Conservation (phyloP, 2,888 invertebrate species). For the Apamea crenata region DNA sequence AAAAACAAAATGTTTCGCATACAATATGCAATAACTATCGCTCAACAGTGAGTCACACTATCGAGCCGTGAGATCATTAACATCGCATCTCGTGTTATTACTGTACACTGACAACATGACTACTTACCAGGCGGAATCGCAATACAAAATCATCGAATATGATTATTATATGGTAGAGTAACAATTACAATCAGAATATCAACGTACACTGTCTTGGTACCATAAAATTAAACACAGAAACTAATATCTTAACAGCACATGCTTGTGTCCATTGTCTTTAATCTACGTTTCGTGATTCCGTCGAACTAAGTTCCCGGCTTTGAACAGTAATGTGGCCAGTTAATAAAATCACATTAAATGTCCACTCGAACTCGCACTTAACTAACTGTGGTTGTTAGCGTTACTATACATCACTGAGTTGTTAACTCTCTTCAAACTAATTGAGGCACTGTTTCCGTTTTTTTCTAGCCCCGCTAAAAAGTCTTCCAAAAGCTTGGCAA, state of each 20-base stretch:
- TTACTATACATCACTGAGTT: conserved; percentile 80
- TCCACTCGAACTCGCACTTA: conserved; percentile 69
- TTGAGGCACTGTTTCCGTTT: conserved; percentile 87
- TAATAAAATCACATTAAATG: conserved; percentile 65
- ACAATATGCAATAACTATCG: conserved; percentile 57
- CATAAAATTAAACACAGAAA: conserved; percentile 63
- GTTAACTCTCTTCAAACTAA: conserved; percentile 80
- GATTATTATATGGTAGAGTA: conserved; percentile 59
- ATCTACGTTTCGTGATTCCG: conserved; percentile 49
- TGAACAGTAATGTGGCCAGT: conserved; percentile 61
- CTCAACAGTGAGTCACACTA: conserved; percentile 59
- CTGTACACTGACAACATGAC: conserved; percentile 65
- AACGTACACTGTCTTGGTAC: conserved; percentile 60
- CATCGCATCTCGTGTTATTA: conserved; percentile 66
- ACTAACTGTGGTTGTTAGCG: conserved; percentile 86
- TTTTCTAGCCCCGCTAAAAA: conserved; percentile 89
- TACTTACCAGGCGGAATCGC: conserved; percentile 69
- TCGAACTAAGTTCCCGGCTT: conserved; percentile 48
- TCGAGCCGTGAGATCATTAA: conserved; percentile 66
- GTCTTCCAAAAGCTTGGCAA: conserved; percentile 93
- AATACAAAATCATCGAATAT: conserved; percentile 66
- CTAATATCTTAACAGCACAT: conserved; percentile 67
- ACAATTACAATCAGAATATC: conserved; percentile 61
- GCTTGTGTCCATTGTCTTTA: conserved; percentile 55
- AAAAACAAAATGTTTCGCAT: conserved; percentile 58